A percentile compares a stretch with the other conserved stretches of the same genome.
These are phyloP conservation scores for Oreochromis mossambicus DNA, from an alignment of 2,797 vertebrate species.

Conservation along the genomic window DNA sequence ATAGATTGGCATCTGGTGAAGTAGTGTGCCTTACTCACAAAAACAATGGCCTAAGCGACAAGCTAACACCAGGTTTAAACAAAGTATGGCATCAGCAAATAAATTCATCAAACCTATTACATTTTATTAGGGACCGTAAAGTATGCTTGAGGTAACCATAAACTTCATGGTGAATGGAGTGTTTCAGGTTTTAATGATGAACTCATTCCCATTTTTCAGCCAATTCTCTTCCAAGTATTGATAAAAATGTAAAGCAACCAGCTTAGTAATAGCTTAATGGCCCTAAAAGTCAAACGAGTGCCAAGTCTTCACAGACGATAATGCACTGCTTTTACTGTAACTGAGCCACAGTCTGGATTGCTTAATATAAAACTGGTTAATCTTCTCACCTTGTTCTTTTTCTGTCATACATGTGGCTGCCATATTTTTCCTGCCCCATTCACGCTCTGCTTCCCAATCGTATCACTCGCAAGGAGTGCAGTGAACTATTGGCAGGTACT, in stretches of 20 bases:
- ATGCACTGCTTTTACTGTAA: conserved; percentile 35
- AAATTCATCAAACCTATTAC: not conserved
- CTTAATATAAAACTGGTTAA: conserved; percentile 11
- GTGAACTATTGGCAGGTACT: conserved; percentile 61
- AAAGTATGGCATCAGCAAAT: not conserved
- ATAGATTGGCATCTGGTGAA: not conserved
- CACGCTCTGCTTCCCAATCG: conserved; percentile 15
- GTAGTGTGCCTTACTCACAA: not conserved
- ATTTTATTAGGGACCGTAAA: conserved; percentile 37
- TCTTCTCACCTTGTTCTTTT: conserved; percentile 39
- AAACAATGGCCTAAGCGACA: not conserved
- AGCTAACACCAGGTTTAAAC: not conserved
- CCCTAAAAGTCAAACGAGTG: conserved; percentile 18
- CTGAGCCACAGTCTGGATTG: not conserved
- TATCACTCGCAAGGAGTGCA: conserved; percentile 33
- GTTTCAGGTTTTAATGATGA: conserved; percentile 37
- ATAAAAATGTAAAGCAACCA: conserved; percentile 27
- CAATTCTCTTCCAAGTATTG: conserved; percentile 53
- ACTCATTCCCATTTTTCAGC: conserved; percentile 13
- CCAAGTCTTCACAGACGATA: conserved; percentile 31
- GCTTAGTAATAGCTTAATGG: conserved; percentile 24
- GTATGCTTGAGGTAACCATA: not conserved
- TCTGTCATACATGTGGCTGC: conserved; percentile 14
- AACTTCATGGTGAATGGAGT: conserved; percentile 8
- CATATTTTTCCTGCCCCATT: conserved; percentile 32